These are phyloP conservation scores for Tretioscincus oriximinensis DNA, from an alignment of 2,113 vertebrate genomes.

Conservation along the genomic window DNA sequence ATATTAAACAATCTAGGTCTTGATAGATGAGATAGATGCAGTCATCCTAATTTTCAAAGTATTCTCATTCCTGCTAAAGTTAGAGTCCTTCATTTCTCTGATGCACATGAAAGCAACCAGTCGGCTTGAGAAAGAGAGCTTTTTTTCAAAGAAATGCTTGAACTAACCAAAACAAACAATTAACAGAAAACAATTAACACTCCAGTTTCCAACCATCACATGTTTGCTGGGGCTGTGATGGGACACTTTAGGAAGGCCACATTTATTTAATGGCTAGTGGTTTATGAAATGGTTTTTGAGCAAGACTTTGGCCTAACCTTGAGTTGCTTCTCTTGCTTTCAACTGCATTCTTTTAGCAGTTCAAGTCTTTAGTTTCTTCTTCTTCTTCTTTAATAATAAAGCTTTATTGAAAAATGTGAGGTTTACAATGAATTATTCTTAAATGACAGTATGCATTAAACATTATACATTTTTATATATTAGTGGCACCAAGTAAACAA, in stretches of 20 bases:
- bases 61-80: slow-evolving; percentile 23
- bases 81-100: slow-evolving; percentile 24
- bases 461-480: too few species aligned
- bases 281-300: neutral
- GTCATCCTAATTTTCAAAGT: slow-evolving; percentile 40
- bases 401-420: too few species aligned
- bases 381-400: too few species aligned
- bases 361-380: neutral
- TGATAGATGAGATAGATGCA: slow-evolving; percentile 42
- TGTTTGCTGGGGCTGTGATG: neutral
- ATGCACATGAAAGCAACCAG: slow-evolving; percentile 23
- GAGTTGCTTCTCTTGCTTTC: neutral
- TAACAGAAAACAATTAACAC: neutral
- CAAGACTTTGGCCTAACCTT: slow-evolving; percentile 15
- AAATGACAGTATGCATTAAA: too few species aligned
- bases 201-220: neutral
- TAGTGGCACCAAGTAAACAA: too few species aligned
- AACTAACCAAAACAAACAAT: neutral
- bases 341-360: neutral
- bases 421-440: too few species aligned
- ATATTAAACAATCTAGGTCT: slow-evolving; percentile 54
- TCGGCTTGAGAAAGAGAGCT: neutral
- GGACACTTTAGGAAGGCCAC: neutral
- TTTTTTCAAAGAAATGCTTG: neutral
- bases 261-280: neutral